Conservation (phyloP, 2,888 invertebrate genomes). For the Athetis lepigone region DNA sequence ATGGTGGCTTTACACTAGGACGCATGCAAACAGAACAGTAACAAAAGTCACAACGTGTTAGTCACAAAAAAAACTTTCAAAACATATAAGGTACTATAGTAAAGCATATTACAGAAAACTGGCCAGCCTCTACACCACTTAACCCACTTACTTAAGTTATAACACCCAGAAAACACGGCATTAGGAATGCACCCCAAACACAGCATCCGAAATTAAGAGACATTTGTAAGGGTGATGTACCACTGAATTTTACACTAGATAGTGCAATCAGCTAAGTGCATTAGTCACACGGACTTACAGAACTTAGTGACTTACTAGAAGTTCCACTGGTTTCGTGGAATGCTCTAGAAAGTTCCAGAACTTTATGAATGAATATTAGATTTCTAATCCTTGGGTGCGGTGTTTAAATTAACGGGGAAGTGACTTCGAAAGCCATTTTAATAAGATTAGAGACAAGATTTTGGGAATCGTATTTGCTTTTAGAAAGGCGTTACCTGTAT, state of each 20-base stretch:
- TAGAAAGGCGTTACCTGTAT: not conserved
- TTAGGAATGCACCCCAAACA: slow-evolving; percentile 82
- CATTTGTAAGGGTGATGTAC: slow-evolving; percentile 71
- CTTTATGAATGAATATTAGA: slow-evolving; percentile 48
- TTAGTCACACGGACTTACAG: slow-evolving; percentile 36
- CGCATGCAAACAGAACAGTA: no score
- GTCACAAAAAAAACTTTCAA: no score
- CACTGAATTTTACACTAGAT: slow-evolving; percentile 74
- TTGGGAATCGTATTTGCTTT: not conserved
- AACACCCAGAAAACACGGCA: slow-evolving; percentile 61
- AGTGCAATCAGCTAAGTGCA: slow-evolving; percentile 80
- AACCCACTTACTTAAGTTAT: slow-evolving; percentile 38
- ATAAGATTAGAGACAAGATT: not conserved
- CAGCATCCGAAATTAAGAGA: slow-evolving; percentile 77
- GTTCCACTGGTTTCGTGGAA: slow-evolving; percentile 15
- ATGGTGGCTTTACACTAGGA: no score
- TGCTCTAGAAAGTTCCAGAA: slow-evolving; percentile 10
- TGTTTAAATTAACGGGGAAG: slow-evolving; percentile 33
- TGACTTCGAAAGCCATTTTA: slow-evolving; percentile 6
- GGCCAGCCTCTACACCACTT: not conserved
- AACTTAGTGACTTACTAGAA: slow-evolving; percentile 38
- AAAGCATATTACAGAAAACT: no score
- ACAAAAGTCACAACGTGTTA: no score
- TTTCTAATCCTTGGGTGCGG: slow-evolving; percentile 20
- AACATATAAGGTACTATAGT: no score